Evolutionary conservation across 2,113 vertebrate genomes (phyloP).

Genomic region (Elephas maximus): DNA sequence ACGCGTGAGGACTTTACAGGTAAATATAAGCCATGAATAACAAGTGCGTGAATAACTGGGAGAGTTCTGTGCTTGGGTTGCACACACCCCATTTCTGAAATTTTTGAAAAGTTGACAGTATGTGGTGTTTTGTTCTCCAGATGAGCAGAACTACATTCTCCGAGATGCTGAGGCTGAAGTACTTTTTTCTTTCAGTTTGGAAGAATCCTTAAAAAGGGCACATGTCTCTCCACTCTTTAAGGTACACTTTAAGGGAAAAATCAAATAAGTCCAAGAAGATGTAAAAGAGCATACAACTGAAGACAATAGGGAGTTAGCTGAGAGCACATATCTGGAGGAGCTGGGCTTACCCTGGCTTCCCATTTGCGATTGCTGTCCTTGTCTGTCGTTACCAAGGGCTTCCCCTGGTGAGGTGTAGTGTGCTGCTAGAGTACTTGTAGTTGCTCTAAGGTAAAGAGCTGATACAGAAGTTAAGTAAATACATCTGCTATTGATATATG

Average conservation of each 20-base stretch:
- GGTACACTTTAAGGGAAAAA: conserved; percentile 84
- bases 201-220: conserved; percentile 96
- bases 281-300: fast-evolving
- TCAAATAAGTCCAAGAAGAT: neutral
- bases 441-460: neutral
- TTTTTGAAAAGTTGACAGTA: fast-evolving
- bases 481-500: no score
- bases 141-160: conserved; percentile 94
- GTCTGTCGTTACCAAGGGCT: no score
- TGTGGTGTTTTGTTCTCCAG: conserved; percentile 84
- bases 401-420: neutral
- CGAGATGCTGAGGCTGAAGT: conserved; percentile 98
- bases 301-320: neutral
- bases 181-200: conserved; percentile 96
- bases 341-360: neutral
- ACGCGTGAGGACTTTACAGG: fast-evolving
- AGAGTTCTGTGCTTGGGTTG: no score
- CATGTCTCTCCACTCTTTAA: conserved; percentile 94
- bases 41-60: fast-evolving
- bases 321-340: neutral
- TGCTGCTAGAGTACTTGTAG: neutral
- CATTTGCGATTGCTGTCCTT: fast-evolving
- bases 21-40: fast-evolving
- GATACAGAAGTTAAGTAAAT: no score
- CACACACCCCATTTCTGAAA: neutral